Percentiles rank a stretch among this genome's conserved stretches.
phyloP scores from a whole-genome alignment of 2,797 vertebrate genomes.

The Tragopan temminckii region DNA sequence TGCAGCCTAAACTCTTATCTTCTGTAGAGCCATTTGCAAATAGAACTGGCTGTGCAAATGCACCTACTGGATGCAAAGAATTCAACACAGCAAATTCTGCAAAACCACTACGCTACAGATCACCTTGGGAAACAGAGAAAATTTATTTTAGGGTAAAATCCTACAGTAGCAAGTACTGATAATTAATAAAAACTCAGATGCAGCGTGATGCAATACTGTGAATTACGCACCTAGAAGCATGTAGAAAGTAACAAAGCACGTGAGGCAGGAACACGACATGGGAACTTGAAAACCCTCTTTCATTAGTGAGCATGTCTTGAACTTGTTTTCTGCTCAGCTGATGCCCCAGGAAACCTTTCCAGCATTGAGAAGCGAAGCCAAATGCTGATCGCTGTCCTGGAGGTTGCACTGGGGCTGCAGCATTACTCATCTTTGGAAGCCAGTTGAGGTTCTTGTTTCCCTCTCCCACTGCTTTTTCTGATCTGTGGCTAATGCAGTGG shows the following conservation, averaged over 20 bases:
- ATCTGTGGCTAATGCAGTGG: slow-evolving; percentile 32
- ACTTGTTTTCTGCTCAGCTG: slow-evolving; percentile 22
- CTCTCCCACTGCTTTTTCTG: slow-evolving; percentile 62
- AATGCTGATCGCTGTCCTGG: slow-evolving; percentile 35
- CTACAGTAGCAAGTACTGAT: neutral
- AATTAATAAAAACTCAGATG: neutral
- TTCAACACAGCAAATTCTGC: neutral
- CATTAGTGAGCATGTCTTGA: neutral
- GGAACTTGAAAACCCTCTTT: slow-evolving; percentile 18
- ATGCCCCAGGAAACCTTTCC: slow-evolving; percentile 33
- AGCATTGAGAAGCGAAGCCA: slow-evolving; percentile 38
- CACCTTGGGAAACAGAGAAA: neutral
- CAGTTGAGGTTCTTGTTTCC: slow-evolving; percentile 55
- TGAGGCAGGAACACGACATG: neutral
- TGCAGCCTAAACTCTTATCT: neutral
- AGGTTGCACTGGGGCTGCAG: slow-evolving; percentile 16
- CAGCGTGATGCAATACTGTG: neutral
- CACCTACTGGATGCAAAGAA: neutral
- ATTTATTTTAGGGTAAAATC: neutral
- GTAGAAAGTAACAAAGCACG: neutral
- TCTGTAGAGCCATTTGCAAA: neutral
- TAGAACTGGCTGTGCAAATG: neutral
- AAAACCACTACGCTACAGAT: neutral
- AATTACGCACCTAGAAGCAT: neutral
- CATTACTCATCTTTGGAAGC: slow-evolving; percentile 64